Evolutionary conservation across 2,797 vertebrate species (phyloP).

Genomic region (Girardinus metallicus): DNA sequence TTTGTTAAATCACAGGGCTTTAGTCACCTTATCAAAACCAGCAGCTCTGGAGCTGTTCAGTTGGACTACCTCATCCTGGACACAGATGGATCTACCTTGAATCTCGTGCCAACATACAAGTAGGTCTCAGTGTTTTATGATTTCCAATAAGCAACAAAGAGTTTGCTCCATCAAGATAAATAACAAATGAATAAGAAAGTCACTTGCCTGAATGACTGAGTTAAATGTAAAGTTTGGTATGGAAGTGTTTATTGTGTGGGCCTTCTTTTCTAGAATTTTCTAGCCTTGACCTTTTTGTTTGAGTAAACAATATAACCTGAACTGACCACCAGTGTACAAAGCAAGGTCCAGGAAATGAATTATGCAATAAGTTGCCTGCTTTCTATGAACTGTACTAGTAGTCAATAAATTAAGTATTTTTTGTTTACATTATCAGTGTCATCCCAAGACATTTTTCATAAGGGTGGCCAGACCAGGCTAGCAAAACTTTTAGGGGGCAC

Average conservation of each 20-base stretch:
- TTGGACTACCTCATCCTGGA: slow-evolving; percentile 83
- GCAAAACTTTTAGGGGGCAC: too few relatives aligned
- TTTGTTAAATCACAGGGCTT: slow-evolving; percentile 69
- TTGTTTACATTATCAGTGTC: background rate
- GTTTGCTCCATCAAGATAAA: background rate
- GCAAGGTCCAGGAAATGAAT: background rate
- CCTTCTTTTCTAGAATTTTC: background rate
- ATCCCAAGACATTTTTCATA: background rate
- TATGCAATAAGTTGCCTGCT: background rate
- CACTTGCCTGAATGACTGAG: background rate
- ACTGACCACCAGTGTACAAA: background rate
- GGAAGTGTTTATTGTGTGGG: background rate
- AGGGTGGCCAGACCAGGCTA: too few relatives aligned
- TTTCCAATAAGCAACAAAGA: background rate
- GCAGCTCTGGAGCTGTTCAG: slow-evolving; percentile 68
- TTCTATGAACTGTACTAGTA: background rate
- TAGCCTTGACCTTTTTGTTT: background rate
- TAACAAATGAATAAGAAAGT: background rate
- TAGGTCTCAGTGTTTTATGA: background rate
- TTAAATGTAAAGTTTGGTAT: background rate
- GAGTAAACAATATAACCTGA: background rate
- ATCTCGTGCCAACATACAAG: slow-evolving; percentile 78
- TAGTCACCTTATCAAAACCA: slow-evolving; percentile 78
- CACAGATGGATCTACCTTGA: slow-evolving; percentile 78
- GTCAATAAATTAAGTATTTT: background rate